phyloP scores from a whole-genome alignment of 2,888 invertebrate genomes.

The Agrotis segetum region DNA sequence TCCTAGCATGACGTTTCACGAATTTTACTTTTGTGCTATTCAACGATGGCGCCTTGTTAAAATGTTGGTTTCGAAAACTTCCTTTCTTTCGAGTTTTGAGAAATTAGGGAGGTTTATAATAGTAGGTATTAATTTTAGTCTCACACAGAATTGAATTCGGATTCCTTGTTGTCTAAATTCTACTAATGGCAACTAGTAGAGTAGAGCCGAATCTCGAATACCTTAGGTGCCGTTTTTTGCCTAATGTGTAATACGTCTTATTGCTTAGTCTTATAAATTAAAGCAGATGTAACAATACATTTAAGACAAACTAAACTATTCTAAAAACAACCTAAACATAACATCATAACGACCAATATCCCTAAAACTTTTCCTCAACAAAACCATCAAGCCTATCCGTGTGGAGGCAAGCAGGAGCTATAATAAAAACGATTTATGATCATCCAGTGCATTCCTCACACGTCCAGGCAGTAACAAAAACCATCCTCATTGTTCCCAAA shows the following conservation, averaged over 20 bases:
- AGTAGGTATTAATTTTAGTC: no score
- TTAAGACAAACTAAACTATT: background rate
- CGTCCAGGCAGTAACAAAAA: constrained; percentile 54
- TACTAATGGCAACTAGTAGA: no score
- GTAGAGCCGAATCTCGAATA: no score
- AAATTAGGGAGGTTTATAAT: no score
- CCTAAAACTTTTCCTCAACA: constrained; percentile 14
- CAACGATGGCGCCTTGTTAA: no score
- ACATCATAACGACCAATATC: background rate
- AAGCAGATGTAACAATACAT: background rate
- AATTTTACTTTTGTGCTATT: no score
- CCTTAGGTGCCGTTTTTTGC: no score
- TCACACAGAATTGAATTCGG: no score
- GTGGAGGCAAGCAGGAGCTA: constrained; percentile 36
- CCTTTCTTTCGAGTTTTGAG: no score
- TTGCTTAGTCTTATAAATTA: background rate
- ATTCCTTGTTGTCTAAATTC: no score
- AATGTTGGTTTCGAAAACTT: no score
- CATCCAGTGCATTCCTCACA: constrained; percentile 58
- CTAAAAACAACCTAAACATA: background rate
- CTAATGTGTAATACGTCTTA: background rate
- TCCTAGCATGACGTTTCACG: no score
- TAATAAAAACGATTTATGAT: constrained; percentile 60
- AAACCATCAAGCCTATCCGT: constrained; percentile 20
- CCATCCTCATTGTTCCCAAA: constrained; percentile 75